Evolutionary conservation across 1,140 invertebrate genomes (phyloP).

Genomic region (Musca domestica): DNA sequence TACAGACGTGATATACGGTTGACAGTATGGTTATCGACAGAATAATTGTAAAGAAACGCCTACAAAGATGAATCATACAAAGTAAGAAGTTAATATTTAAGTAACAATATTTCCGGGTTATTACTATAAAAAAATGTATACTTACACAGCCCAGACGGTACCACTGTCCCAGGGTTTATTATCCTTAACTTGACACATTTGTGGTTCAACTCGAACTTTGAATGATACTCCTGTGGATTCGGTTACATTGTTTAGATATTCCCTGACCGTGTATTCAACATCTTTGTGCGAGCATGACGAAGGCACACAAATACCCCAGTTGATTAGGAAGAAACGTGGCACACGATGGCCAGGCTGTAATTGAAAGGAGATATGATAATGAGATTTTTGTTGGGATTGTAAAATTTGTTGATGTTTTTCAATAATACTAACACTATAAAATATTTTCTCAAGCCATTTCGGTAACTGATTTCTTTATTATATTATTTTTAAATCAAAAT

Average conservation of each 20-base stretch:
- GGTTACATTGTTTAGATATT: constrained; percentile 54
- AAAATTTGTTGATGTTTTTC: background rate
- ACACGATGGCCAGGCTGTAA: constrained; percentile 64
- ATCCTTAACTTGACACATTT: constrained; percentile 61
- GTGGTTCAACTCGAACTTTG: constrained; percentile 58
- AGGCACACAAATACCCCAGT: constrained; percentile 66
- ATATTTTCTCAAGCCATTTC: background rate
- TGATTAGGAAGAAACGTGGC: constrained; percentile 61
- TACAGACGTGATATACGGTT: constrained; percentile 48
- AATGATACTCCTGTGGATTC: constrained; percentile 56
- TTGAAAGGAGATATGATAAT: background rate
- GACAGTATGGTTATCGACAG: constrained; percentile 44
- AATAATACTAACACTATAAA: background rate
- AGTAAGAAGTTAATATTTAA: background rate
- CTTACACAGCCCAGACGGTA: constrained; percentile 57
- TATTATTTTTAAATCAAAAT: too few relatives aligned
- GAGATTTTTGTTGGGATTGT: background rate
- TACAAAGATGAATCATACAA: constrained; percentile 18
- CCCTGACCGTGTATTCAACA: constrained; percentile 58
- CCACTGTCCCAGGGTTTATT: constrained; percentile 44
- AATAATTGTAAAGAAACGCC: constrained; percentile 49
- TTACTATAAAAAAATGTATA: background rate
- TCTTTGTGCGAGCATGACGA: constrained; percentile 59
- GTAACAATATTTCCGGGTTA: background rate
- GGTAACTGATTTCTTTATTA: too few relatives aligned